Evolutionary conservation across 2,113 vertebrate genomes (phyloP).

Genomic region (Urocynchramus pylzowi): DNA sequence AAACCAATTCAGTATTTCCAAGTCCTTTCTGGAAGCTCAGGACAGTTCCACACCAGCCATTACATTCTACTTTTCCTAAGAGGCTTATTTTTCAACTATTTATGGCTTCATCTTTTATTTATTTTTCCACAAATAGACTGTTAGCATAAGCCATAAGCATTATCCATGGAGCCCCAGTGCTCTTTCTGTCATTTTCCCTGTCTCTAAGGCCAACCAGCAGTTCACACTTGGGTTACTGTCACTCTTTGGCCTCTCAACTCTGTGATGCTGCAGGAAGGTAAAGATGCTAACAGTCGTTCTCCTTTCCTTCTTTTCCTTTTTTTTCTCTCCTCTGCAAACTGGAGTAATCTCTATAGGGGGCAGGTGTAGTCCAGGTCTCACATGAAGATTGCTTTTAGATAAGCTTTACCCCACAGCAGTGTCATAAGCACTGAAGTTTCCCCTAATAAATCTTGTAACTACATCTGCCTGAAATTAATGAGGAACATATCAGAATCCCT

Average conservation of each 20-base stretch:
- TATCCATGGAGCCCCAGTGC: not conserved
- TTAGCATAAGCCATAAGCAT: not conserved
- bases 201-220: not conserved
- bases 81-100: not conserved
- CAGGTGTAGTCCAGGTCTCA: not conserved
- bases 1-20: not conserved
- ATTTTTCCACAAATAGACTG: not conserved
- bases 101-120: not conserved
- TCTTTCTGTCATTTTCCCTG: not conserved
- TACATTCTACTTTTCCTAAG: not conserved
- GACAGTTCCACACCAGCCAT: not conserved
- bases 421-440: not conserved
- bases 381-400: not conserved
- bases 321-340: not conserved
- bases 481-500: not conserved
- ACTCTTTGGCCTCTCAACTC: not conserved
- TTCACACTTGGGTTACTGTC: not conserved
- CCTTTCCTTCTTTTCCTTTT: not conserved
- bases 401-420: not conserved
- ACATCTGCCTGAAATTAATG: not conserved
- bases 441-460: not conserved
- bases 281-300: rapidly evolving
- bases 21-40: not conserved
- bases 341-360: not conserved
- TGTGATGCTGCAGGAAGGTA: not conserved